A percentile compares a stretch with the other conserved stretches of the same genome.
Evolutionary conservation across 1,140 invertebrate species (phyloP).

Genomic region (Drosophila nasuta): DNA sequence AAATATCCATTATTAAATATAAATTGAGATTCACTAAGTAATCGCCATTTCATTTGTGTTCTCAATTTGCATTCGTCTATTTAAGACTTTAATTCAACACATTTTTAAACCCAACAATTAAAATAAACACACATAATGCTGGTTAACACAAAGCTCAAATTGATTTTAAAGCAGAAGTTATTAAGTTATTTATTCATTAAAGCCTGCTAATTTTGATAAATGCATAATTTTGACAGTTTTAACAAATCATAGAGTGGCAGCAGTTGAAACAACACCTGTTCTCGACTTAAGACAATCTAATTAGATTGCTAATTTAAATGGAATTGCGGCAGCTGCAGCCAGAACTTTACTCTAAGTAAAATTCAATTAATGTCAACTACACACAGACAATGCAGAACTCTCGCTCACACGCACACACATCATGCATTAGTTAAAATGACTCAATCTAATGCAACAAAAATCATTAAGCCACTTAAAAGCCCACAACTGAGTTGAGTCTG

Average conservation of each 20-base stretch:
- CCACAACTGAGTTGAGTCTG: slow-evolving; percentile 31
- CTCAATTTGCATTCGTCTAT: too few species aligned
- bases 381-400: neutral
- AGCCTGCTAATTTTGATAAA: slow-evolving; percentile 20
- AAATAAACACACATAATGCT: too few species aligned
- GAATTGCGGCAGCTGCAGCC: slow-evolving; percentile 49
- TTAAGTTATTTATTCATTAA: slow-evolving; percentile 6
- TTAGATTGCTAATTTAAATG: slow-evolving; percentile 76
- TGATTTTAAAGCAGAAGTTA: too few species aligned
- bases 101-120: too few species aligned
- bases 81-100: too few species aligned
- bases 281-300: slow-evolving; percentile 49
- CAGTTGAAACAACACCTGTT: slow-evolving; percentile 20
- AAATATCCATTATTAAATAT: too few species aligned
- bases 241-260: slow-evolving; percentile 3
- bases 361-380: slow-evolving; percentile 79
- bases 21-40: too few species aligned
- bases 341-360: slow-evolving; percentile 63
- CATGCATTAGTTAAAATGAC: slow-evolving; percentile 46
- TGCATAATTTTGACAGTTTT: slow-evolving; percentile 19
- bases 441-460: slow-evolving; percentile 76
- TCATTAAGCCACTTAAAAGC: slow-evolving; percentile 72
- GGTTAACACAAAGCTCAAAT: too few species aligned
- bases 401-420: slow-evolving; percentile 16
- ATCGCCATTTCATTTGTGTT: too few species aligned